A percentile compares a stretch with the other conserved stretches of the same genome.
Evolutionary conservation across 1,140 invertebrate genomes (phyloP).

Genomic region (Triops longicaudatus): DNA sequence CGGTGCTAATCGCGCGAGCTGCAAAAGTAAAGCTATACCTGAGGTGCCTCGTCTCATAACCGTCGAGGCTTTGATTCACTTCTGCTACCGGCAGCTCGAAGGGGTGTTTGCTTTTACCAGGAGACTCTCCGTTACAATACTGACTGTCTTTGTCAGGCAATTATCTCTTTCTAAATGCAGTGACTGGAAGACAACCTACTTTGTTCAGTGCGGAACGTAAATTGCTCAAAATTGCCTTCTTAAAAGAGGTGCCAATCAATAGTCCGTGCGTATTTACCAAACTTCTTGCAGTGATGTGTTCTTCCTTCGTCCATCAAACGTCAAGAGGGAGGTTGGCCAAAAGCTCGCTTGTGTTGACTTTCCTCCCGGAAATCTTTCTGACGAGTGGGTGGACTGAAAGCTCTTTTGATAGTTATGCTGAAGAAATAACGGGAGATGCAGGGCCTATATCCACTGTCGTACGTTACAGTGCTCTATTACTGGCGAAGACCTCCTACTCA

Average conservation of each 20-base stretch:
- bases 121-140: neutral
- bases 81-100: neutral
- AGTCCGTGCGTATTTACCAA: neutral
- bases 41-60: neutral
- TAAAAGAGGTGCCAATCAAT: neutral
- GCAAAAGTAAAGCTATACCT: neutral
- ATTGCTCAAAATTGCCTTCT: neutral
- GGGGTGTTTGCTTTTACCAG: neutral
- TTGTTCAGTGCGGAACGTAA: neutral
- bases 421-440: no score
- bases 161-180: neutral
- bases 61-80: neutral
- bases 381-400: neutral
- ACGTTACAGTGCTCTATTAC: no score
- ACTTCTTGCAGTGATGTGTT: neutral
- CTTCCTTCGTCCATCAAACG: neutral
- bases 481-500: neutral
- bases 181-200: neutral
- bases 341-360: neutral
- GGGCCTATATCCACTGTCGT: no score
- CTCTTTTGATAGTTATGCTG: neutral
- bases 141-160: slow-evolving; percentile 2
- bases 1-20: neutral
- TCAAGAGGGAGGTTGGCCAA: slow-evolving; percentile 11
- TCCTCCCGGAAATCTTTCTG: neutral